These are phyloP conservation scores for Episyrphus balteatus DNA, from an alignment of 1,140 invertebrate species.

Conservation along the genomic window DNA sequence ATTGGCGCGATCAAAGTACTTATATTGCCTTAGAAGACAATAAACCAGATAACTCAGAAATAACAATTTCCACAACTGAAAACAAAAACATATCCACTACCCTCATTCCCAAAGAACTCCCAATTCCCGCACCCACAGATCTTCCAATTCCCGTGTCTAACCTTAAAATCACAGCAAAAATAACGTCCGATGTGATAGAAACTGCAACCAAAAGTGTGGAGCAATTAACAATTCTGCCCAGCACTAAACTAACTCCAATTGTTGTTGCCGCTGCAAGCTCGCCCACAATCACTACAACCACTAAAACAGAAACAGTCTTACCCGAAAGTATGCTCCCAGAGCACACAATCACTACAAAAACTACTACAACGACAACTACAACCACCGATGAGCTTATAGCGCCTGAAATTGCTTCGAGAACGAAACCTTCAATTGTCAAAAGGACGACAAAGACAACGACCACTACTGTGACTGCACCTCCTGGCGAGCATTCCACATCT, in stretches of 20 bases:
- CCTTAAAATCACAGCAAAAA: too few relatives aligned
- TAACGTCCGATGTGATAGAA: too few relatives aligned
- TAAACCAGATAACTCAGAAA: neutral
- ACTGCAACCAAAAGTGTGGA: too few relatives aligned
- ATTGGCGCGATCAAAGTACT: constrained; percentile 73
- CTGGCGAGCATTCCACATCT: constrained; percentile 9
- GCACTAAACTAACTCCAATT: neutral
- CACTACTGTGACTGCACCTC: constrained; percentile 16
- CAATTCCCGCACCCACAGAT: too few relatives aligned
- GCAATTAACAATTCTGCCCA: too few relatives aligned
- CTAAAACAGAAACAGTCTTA: constrained; percentile 8
- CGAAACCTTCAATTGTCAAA: constrained; percentile 9
- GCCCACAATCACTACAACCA: constrained; percentile 12
- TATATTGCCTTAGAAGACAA: constrained; percentile 45
- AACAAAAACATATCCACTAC: neutral
- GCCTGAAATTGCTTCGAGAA: constrained; percentile 5
- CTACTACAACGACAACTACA: constrained; percentile 18
- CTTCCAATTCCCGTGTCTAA: too few relatives aligned
- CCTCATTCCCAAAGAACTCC: too few relatives aligned
- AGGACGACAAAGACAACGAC: constrained; percentile 16
- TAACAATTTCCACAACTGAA: neutral
- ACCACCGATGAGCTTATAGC: constrained; percentile 7
- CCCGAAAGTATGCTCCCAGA: constrained; percentile 3
- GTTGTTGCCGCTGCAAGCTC: constrained; percentile 12
- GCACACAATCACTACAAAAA: constrained; percentile 16